Base-by-base conservation (phyloP, 2,888 invertebrate genomes). In the Yponomeuta cagnagella region DNA sequence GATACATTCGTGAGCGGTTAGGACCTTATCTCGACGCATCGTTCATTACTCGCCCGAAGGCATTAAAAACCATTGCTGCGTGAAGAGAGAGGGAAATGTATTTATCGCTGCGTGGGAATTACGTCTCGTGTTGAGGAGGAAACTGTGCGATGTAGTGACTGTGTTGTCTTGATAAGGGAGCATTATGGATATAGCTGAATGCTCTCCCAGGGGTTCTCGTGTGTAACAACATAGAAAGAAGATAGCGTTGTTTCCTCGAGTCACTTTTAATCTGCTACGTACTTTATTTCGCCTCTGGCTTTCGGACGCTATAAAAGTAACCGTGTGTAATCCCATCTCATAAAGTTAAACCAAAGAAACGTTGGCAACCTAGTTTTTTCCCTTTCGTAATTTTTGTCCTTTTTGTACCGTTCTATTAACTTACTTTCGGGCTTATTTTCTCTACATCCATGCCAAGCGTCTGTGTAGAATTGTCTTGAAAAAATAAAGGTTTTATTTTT, bases 151-250 rank as follows among this genome's bases (percentile, higher is more conserved):
- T 72, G 79, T 78, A 79, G 81, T 75, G 75, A 76, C 81, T 85
- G 84, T 79, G 80, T 81, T 82, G 81, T 82, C 81, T 83, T 82
- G 87, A 87, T 87, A 88, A 88, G 87, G 80, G 83, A 86, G 85
- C 79, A 80, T 87, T 84, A 86, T 83, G 83, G 80, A 79, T 78
- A 80, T 80, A 79, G 80, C 82, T 82, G 83, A 85, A 82, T 82
- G 80, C 78, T 77, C 78, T 84, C 84, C 81, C 82, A 73, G 77
- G 82, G 80, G 83, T 75, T 75, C 78, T 80, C 79, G 77, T 82
- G 81, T 79, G 82, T 82, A 83, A 80, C 82, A 80, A 79, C 80
- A 79, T 81, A 76, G 75, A 76, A 70, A 77, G 78, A 78, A 75
- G 79, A 74, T 74, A 75, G 75, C 75, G 83, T 78, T 77, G 83